These are phyloP conservation scores for Eustalomyia histrio DNA, from an alignment of 2,888 invertebrate species.

Conservation along the genomic window DNA sequence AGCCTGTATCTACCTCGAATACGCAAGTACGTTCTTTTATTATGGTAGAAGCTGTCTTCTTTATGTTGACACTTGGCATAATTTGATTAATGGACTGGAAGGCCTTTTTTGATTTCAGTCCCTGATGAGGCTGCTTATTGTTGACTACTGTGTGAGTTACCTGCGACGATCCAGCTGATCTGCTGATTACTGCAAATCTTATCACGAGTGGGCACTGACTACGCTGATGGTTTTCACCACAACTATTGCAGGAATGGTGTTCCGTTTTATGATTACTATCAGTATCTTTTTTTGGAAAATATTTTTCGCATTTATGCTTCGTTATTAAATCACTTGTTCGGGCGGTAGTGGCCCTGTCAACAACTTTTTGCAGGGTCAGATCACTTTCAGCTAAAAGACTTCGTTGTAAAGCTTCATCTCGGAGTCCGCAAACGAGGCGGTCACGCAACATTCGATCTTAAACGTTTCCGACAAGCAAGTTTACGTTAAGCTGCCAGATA, in stretches of 20 bases:
- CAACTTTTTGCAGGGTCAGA: constrained; percentile 44
- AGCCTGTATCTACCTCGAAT: constrained; percentile 50
- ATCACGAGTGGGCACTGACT: constrained; percentile 29
- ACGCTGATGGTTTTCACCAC: constrained; percentile 38
- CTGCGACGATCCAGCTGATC: background rate
- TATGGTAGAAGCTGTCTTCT: constrained; percentile 28
- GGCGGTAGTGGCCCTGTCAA: constrained; percentile 42
- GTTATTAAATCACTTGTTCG: too few species aligned
- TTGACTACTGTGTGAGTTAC: background rate
- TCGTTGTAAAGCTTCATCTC: constrained; percentile 52
- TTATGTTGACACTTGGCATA: constrained; percentile 26
- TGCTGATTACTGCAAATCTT: constrained; percentile 36
- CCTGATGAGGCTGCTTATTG: background rate
- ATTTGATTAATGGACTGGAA: constrained; percentile 23
- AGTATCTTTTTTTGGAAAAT: too few species aligned
- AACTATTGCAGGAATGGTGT: constrained; percentile 28
- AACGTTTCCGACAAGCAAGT: constrained; percentile 44
- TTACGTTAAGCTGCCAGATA: constrained; percentile 55
- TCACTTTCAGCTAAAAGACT: constrained; percentile 46
- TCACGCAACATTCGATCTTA: constrained; percentile 60
- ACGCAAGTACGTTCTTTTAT: constrained; percentile 43
- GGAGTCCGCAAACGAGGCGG: constrained; percentile 60
- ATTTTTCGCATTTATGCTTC: too few species aligned
- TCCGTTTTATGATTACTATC: too few species aligned
- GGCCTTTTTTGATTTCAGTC: background rate